Conservation (phyloP, 2,888 invertebrate species). For the Pollenia amentaria region DNA sequence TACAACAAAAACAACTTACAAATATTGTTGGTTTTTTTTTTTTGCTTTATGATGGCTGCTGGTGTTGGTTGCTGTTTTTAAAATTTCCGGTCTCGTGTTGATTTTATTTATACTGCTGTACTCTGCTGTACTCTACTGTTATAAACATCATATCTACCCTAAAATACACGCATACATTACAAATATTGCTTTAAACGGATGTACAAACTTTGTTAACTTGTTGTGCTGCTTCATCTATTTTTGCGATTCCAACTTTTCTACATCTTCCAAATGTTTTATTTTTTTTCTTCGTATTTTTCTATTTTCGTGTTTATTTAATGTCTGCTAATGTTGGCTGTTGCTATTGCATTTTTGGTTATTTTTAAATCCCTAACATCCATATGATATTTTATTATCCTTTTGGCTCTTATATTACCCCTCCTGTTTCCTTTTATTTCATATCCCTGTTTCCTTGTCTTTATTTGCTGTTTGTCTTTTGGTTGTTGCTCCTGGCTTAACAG, state of each 20-base stretch:
- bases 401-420: slow-evolving; percentile 30
- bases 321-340: slow-evolving; percentile 51
- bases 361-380: slow-evolving; percentile 63
- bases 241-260: slow-evolving; percentile 74
- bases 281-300: not conserved
- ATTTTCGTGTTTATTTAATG: slow-evolving; percentile 33
- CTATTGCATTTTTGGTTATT: slow-evolving; percentile 50
- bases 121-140: not conserved
- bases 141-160: slow-evolving; percentile 38
- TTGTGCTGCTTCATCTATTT: slow-evolving; percentile 77
- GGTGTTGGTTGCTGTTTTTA: slow-evolving; percentile 76
- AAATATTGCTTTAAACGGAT: slow-evolving; percentile 75
- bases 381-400: slow-evolving; percentile 70
- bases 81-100: slow-evolving; percentile 82
- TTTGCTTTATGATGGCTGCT: slow-evolving; percentile 47
- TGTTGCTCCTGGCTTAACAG: slow-evolving; percentile 84
- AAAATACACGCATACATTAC: slow-evolving; percentile 73
- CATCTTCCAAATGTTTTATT: slow-evolving; percentile 3
- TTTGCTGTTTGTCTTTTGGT: not conserved
- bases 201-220: slow-evolving; percentile 82
- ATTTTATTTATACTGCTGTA: slow-evolving; percentile 68
- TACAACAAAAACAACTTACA: slow-evolving; percentile 26
- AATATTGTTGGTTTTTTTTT: slow-evolving; percentile 38
- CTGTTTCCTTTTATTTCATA: not conserved
- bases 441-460: not conserved